Evolutionary conservation across 2,888 invertebrate genomes (phyloP).

Genomic region (Dicranocentrus wangi): DNA sequence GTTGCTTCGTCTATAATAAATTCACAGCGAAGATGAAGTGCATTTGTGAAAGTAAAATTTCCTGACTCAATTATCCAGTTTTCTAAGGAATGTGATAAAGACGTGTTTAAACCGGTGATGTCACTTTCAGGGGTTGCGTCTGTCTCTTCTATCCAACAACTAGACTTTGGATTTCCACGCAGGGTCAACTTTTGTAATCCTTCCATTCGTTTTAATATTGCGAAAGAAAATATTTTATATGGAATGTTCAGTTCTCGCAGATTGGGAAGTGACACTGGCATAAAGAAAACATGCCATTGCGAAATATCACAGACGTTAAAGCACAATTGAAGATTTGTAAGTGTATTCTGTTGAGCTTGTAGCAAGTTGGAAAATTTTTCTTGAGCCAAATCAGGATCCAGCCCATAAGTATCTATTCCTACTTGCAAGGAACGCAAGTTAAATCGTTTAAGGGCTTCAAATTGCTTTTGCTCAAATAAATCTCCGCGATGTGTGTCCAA

Average conservation of each 20-base stretch:
- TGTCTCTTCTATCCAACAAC: slow-evolving; percentile 41
- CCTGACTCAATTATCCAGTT: slow-evolving; percentile 26
- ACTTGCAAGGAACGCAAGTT: slow-evolving; percentile 27
- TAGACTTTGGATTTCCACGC: slow-evolving; percentile 36
- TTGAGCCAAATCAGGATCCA: slow-evolving; percentile 3
- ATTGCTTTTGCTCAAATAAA: slow-evolving; percentile 3
- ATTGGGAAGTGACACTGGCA: neutral
- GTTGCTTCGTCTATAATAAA: slow-evolving; percentile 26
- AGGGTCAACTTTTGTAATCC: slow-evolving; percentile 11
- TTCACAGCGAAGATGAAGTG: slow-evolving; percentile 22
- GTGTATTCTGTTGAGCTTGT: slow-evolving; percentile 5
- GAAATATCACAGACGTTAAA: slow-evolving; percentile 40
- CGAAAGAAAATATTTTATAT: slow-evolving; percentile 26
- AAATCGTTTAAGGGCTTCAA: neutral
- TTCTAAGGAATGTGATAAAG: slow-evolving; percentile 21
- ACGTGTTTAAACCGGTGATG: neutral
- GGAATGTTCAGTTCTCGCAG: slow-evolving; percentile 39
- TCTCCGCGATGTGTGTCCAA: slow-evolving; percentile 27
- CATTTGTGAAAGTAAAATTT: neutral
- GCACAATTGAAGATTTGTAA: slow-evolving; percentile 23
- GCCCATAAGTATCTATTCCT: slow-evolving; percentile 14
- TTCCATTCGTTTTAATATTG: slow-evolving; percentile 11
- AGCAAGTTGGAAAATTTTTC: slow-evolving; percentile 13
- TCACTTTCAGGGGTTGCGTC: slow-evolving; percentile 18
- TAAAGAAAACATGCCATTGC: slow-evolving; percentile 12